phyloP scores from a whole-genome alignment of 2,888 invertebrate species.

The Pandemis cinnamomeana region DNA sequence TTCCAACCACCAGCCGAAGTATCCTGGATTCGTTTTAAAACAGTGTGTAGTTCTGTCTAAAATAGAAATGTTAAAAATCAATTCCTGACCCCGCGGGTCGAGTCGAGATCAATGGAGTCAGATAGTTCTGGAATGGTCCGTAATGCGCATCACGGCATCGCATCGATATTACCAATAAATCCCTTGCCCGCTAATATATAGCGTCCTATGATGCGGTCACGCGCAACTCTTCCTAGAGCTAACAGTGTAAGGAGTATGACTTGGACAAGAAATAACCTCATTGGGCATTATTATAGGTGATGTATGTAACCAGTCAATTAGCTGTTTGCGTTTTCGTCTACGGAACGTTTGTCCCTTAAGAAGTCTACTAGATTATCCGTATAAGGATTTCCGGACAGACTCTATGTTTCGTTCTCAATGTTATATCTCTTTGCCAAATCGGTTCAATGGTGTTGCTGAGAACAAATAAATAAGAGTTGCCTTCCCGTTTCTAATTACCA shows the following conservation, averaged over 20 bases:
- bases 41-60: constrained; percentile 46
- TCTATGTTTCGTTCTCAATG: too few species aligned
- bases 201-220: constrained; percentile 66
- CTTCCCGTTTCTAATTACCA: too few species aligned
- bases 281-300: neutral
- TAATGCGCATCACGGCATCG: constrained; percentile 69
- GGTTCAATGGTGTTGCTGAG: too few species aligned
- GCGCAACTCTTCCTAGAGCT: constrained; percentile 61
- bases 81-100: constrained; percentile 77
- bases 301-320: too few species aligned
- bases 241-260: constrained; percentile 51
- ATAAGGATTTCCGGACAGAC: too few species aligned
- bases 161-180: constrained; percentile 80
- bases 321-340: too few species aligned
- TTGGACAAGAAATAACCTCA: constrained; percentile 21
- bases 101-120: constrained; percentile 62
- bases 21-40: neutral
- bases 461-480: too few species aligned
- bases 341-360: too few species aligned
- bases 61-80: constrained; percentile 78
- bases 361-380: too few species aligned
- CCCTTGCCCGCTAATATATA: constrained; percentile 75
- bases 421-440: too few species aligned
- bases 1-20: too few species aligned
- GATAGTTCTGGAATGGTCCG: constrained; percentile 55